These are phyloP conservation scores for Chrysaora quinquecirrha DNA, from an alignment of 30 jellyfish, hydroid and myxozoan genomes.

Conservation along the genomic window DNA sequence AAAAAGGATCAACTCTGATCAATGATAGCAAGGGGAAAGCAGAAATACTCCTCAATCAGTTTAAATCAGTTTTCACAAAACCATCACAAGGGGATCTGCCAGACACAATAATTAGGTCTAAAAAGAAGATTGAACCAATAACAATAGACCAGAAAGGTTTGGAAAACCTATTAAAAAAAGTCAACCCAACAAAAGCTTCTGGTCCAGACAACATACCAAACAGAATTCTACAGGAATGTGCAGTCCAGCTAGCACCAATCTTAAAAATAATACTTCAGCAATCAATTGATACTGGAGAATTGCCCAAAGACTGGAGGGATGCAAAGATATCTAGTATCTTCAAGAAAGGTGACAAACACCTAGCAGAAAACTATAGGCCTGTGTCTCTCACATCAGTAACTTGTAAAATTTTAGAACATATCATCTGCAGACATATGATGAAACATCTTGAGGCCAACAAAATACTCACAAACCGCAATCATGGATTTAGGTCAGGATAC, in stretches of 20 bases:
- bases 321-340: background rate
- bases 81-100: constrained; percentile 39
- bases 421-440: constrained; percentile 16
- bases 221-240: background rate
- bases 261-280: too few relatives aligned
- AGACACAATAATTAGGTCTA: constrained; percentile 17
- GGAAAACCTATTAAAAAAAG: constrained; percentile 24
- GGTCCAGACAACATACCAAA: constrained; percentile 57
- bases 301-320: background rate
- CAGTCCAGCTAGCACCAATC: background rate
- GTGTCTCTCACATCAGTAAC: constrained; percentile 19
- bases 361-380: constrained; percentile 25
- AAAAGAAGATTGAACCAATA: constrained; percentile 18
- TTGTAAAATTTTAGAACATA: constrained; percentile 19
- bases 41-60: constrained; percentile 45
- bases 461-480: constrained; percentile 25
- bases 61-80: constrained; percentile 53
- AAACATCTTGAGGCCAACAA: constrained; percentile 23
- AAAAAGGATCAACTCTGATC: constrained; percentile 11
- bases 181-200: constrained; percentile 36
- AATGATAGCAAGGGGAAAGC: constrained; percentile 39
- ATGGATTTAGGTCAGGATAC: constrained; percentile 46
- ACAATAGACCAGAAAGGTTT: constrained; percentile 53
- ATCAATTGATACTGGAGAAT: background rate
- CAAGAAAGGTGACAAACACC: constrained; percentile 14